Evolutionary conservation across 92 coral and sea anemone species (phyloP), one percentile per base, ranked within the genome.

Genomic region (Umimayanthus kanabou): DNA sequence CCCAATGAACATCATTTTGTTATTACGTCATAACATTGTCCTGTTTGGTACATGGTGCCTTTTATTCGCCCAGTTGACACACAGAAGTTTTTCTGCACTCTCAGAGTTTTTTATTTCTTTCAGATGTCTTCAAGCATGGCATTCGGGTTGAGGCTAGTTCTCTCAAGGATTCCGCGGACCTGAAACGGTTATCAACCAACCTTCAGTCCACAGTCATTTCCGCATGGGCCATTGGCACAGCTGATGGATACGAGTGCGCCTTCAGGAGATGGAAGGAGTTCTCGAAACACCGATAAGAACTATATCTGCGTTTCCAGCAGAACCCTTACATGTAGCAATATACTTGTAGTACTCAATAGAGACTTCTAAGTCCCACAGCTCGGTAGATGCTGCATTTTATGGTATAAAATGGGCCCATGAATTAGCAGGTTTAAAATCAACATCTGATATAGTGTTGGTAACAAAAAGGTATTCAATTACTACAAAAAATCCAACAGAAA

Each of bases 361-460:
- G 73, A 67, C 50, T 2, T 0, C 10, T 45, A 45, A 45, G 50
- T 45, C 50, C 73, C 73, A 67, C 73, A 67, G 73, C 5, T 67
- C 73, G 73, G 73, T 67, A n/a, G 73, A 67, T 67, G 73, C 73
- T 67, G 73, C 73, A n/a, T 67, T 67, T 67, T 67, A 67, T 67
- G 14, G 73, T 67, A 67, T 67, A 67, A 67, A 67, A 67, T 67
- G 73, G 73, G 73, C 73, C 73, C 73, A 67, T n/a, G 73, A 67
- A 67, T 13, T n/a, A 67, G 73, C 73, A 67, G 73, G 73, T 67
- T 67, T 67, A 13, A 67, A 67, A 67, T 45, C 50, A 45, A 7
- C 50, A 45, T 4, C 50, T 45, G 50, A 45, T 45, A 45, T 4
- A 4, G 7, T 67, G 50, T 8, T 45, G 50, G 50, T 45, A 67